These are phyloP conservation scores for Actenoides lindsayi DNA, from an alignment of 2,113 vertebrate genomes.

Conservation along the genomic window DNA sequence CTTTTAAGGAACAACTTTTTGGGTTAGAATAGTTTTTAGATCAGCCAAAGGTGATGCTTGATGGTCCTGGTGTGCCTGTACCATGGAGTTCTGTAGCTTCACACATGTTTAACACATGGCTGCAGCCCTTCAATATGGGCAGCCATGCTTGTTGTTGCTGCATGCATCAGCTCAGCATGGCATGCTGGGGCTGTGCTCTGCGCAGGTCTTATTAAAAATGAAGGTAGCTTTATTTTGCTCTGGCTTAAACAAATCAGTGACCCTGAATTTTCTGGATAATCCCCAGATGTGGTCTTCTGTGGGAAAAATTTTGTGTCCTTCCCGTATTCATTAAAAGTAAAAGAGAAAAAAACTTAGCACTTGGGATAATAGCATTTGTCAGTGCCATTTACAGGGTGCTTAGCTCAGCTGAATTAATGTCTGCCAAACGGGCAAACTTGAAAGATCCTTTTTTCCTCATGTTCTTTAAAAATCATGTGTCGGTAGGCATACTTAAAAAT, in stretches of 20 bases:
- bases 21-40: not conserved
- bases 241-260: constrained; percentile 32
- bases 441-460: constrained; percentile 21
- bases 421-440: constrained; percentile 52
- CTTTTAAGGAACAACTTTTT: not conserved
- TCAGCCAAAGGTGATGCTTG: not conserved
- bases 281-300: not conserved
- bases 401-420: constrained; percentile 71
- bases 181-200: not conserved
- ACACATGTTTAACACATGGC: not conserved
- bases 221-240: constrained; percentile 17
- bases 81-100: not conserved
- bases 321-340: constrained; percentile 66
- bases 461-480: constrained; percentile 41
- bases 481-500: constrained; percentile 52
- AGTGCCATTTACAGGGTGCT: constrained; percentile 61
- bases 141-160: not conserved
- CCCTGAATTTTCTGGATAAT: constrained; percentile 16
- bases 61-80: not conserved
- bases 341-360: constrained; percentile 33
- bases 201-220: constrained; percentile 41
- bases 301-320: not conserved
- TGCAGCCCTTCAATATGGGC: not conserved
- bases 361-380: constrained; percentile 55
- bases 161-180: not conserved